Base-by-base conservation (phyloP, 2,888 invertebrate species). In the Ophion costatus region DNA sequence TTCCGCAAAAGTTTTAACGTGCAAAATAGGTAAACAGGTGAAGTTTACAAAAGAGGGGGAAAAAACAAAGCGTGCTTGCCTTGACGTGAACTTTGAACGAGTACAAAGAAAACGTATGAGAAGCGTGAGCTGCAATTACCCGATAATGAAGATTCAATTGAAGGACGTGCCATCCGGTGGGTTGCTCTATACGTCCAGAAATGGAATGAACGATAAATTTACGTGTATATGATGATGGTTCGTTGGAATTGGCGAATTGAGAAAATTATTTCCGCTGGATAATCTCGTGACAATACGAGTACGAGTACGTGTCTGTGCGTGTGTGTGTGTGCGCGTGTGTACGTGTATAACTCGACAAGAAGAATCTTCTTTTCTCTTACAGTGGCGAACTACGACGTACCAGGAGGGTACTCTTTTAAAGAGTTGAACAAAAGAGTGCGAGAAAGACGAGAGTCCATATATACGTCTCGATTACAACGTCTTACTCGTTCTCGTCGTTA, bases 391-490 rank as follows among this genome's bases (percentile, higher is more conserved):
- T 70, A 63, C 38, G 61, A 67, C 33, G 33, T 29, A 42, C 70
- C 42, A 69, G 38, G 56, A 45, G 57, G 57, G 61, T n/a, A 22
- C 22, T 61, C 56, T 51, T n/a, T 10, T 20, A 10, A 80, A 24
- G 73, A 80, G 67, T 33, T 17, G 38, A 45, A 77, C 66, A 73
- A 77, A 77, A 73, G 84, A 84, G 74, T 64, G 66, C 14, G 69
- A 51, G 22, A 24, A 45, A 57, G 17, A 57, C 20, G 38, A 38
- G 70, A 29, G 33, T 66, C n/a, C 38, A n/a, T 66, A 66, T 20
- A 33, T 45, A 45, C 64, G 64, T 45, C 67, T 67, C 45, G 67
- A 67, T 45, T 67, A 67, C 67, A 67, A 42, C 22, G 38, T 67
- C 42, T 38, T n/a, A 38, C 20, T 6, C 24, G 10, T 51, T n/a